Conservation (phyloP, 92 coral and sea anemone species). For the Epizoanthus ramosus region DNA sequence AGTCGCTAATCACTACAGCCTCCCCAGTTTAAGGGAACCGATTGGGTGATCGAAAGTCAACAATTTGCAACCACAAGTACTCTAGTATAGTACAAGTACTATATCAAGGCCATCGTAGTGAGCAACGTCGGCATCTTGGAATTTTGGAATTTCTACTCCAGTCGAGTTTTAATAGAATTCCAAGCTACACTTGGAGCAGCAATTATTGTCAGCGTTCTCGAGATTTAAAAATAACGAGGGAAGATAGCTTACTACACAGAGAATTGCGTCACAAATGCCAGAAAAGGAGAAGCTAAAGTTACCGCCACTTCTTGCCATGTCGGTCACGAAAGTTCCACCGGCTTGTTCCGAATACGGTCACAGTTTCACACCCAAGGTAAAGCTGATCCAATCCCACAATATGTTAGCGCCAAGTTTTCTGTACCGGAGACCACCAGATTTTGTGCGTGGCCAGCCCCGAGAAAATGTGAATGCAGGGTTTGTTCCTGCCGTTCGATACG, state of each 20-base stretch:
- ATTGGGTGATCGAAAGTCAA: too few species aligned
- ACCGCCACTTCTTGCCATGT: constrained; percentile 83
- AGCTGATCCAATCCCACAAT: constrained; percentile 69
- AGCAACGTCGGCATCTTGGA: too few species aligned
- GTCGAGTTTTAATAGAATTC: too few species aligned
- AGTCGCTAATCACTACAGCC: too few species aligned
- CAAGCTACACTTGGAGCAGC: too few species aligned
- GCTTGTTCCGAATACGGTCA: constrained; percentile 73
- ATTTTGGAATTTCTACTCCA: too few species aligned
- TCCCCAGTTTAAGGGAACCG: too few species aligned
- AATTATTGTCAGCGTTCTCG: too few species aligned
- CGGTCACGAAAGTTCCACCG: constrained; percentile 49
- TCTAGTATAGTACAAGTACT: too few species aligned
- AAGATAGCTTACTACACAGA: background rate
- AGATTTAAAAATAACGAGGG: too few species aligned
- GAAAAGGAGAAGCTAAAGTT: constrained; percentile 51
- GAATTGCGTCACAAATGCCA: background rate
- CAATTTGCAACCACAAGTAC: too few species aligned
- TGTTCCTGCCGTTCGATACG: constrained; percentile 80
- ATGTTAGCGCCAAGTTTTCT: constrained; percentile 90
- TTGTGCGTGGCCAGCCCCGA: constrained; percentile 74
- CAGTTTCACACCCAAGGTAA: constrained; percentile 82
- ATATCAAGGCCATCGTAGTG: too few species aligned
- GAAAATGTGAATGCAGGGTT: constrained; percentile 70
- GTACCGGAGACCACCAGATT: constrained; percentile 79